A percentile compares a stretch with the other conserved stretches of the same genome.
Conservation (phyloP, 2,113 vertebrate genomes). For the Trinectes maculatus region DNA sequence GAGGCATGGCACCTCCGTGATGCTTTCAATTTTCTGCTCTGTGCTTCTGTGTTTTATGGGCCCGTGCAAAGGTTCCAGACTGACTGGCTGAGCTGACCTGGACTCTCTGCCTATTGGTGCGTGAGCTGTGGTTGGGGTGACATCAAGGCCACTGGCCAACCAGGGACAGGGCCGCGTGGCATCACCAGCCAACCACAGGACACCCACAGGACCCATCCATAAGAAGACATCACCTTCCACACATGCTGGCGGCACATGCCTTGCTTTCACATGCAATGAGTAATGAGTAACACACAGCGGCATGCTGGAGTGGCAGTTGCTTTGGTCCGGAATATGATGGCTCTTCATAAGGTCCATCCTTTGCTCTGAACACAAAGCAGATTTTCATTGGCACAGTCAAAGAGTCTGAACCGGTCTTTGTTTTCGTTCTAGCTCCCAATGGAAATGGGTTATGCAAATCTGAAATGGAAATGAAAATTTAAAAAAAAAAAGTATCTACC, state of each 20-base stretch:
- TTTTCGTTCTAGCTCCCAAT: constrained; percentile 50
- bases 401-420: constrained; percentile 50
- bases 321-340: constrained; percentile 51
- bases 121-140: constrained; percentile 61
- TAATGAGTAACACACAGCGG: constrained; percentile 38
- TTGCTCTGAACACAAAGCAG: constrained; percentile 47
- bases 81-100: constrained; percentile 74
- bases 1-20: constrained; percentile 80
- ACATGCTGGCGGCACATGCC: constrained; percentile 41
- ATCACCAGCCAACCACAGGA: constrained; percentile 57
- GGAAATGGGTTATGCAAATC: constrained; percentile 52
- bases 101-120: constrained; percentile 63
- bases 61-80: constrained; percentile 78
- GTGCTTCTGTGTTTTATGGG: constrained; percentile 82
- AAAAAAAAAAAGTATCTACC: constrained; percentile 49
- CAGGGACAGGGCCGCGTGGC: constrained; percentile 34
- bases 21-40: constrained; percentile 88
- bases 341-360: constrained; percentile 48
- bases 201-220: constrained; percentile 21
- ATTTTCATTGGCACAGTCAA: constrained; percentile 47
- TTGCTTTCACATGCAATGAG: constrained; percentile 39
- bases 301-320: constrained; percentile 37
- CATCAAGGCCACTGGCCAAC: constrained; percentile 75
- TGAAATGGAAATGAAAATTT: constrained; percentile 51
- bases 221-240: constrained; percentile 54